Percentiles rank a stretch among this genome's conserved stretches.
These are phyloP conservation scores for Hirudinaria manillensis DNA, from an alignment of 2,888 invertebrate genomes.

Conservation along the genomic window DNA sequence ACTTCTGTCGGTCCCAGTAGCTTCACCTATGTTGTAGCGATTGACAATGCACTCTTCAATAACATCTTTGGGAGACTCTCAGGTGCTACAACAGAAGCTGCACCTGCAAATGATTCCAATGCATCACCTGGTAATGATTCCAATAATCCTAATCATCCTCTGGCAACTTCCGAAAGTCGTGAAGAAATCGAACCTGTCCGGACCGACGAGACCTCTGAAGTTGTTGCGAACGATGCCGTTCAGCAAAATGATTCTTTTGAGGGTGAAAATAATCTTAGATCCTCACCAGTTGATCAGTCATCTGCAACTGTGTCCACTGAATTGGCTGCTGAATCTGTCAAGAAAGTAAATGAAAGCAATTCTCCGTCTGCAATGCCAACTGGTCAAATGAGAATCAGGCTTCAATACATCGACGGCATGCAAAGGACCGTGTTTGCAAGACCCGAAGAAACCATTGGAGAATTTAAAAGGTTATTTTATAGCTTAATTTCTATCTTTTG, in stretches of 20 bases:
- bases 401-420: not conserved
- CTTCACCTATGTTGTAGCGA: not conserved
- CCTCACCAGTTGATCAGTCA: not conserved
- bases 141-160: not conserved
- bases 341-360: not conserved
- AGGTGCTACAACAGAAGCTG: not conserved
- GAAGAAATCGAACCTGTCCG: not conserved
- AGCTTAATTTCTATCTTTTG: not conserved
- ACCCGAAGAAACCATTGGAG: constrained; percentile 4
- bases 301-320: not conserved
- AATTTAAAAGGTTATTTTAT: constrained; percentile 9
- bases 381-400: not conserved
- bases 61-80: not conserved
- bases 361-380: not conserved
- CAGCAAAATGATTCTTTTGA: not conserved
- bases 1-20: not conserved
- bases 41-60: constrained; percentile 1
- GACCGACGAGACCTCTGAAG: not conserved
- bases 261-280: not conserved
- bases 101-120: not conserved
- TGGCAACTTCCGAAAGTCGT: not conserved
- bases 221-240: not conserved
- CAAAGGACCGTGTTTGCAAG: not conserved
- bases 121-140: too few relatives aligned
- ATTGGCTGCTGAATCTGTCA: not conserved